A percentile compares a stretch with the other conserved stretches of the same genome.
phyloP scores from a whole-genome alignment of 2,888 invertebrate species.

The Steinernema hermaphroditum region DNA sequence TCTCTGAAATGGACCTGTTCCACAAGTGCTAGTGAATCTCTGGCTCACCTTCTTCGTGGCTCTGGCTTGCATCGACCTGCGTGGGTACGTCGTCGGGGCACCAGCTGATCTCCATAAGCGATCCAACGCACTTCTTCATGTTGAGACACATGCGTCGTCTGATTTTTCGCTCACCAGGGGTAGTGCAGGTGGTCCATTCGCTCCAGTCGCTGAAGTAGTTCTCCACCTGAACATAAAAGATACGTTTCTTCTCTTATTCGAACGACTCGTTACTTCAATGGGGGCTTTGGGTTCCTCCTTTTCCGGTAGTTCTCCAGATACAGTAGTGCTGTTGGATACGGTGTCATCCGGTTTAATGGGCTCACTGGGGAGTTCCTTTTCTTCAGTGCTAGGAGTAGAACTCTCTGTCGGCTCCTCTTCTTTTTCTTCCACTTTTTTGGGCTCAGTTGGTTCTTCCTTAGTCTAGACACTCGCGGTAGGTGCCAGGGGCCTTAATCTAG shows the following conservation, averaged over 20 bases:
- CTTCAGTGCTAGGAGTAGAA: constrained; percentile 10
- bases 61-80: background rate
- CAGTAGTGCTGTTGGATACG: too few relatives aligned
- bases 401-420: background rate
- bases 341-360: too few relatives aligned
- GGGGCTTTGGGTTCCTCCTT: background rate
- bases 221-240: constrained; percentile 39
- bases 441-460: constrained; percentile 22
- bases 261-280: background rate
- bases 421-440: constrained; percentile 25
- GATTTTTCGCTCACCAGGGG: constrained; percentile 61
- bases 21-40: background rate
- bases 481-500: too few relatives aligned
- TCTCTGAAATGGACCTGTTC: constrained; percentile 1
- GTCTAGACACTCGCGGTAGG: background rate
- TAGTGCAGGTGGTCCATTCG: constrained; percentile 62
- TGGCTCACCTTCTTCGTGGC: constrained; percentile 31
- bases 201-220: constrained; percentile 64
- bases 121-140: constrained; percentile 57
- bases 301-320: too few relatives aligned
- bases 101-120: constrained; percentile 57
- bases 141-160: constrained; percentile 63
- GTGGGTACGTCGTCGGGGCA: constrained; percentile 36
- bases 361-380: too few relatives aligned
- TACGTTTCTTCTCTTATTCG: constrained; percentile 5